A percentile compares a stretch with the other conserved stretches of the same genome.
phyloP scores from a whole-genome alignment of 2,797 vertebrate genomes.

The Malurus splendens region DNA sequence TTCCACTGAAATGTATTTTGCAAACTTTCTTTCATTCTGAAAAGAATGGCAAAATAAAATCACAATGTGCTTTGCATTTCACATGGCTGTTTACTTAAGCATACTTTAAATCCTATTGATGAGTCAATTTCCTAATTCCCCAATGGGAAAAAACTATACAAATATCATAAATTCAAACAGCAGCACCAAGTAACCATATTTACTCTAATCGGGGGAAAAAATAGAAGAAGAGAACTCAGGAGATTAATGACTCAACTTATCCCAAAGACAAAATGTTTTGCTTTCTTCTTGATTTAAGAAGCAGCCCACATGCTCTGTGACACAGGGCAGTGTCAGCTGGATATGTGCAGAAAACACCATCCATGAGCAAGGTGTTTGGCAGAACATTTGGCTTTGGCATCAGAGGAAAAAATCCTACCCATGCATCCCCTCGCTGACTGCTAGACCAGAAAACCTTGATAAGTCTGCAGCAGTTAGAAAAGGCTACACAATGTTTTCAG shows the following conservation, averaged over 20 bases:
- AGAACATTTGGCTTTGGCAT: background rate
- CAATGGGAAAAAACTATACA: background rate
- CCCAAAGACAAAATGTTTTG: background rate
- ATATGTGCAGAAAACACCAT: background rate
- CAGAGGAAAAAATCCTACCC: background rate
- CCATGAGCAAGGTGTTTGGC: background rate
- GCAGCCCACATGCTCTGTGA: background rate
- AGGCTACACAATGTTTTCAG: background rate
- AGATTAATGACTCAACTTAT: background rate
- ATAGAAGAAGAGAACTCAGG: background rate
- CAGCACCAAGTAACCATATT: background rate
- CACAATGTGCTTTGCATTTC: background rate
- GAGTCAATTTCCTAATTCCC: background rate
- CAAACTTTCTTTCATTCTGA: background rate
- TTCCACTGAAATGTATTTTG: background rate
- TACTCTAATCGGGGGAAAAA: background rate
- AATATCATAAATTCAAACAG: background rate
- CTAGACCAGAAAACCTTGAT: slow-evolving; percentile 4
- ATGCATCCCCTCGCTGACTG: background rate
- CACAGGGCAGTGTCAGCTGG: background rate
- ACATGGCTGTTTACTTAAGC: background rate
- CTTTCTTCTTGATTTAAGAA: background rate
- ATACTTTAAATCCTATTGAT: background rate
- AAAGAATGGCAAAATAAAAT: background rate
- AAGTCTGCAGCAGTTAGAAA: background rate